phyloP scores from a whole-genome alignment of 2,797 vertebrate genomes.

The Propithecus deckenii region DNA sequence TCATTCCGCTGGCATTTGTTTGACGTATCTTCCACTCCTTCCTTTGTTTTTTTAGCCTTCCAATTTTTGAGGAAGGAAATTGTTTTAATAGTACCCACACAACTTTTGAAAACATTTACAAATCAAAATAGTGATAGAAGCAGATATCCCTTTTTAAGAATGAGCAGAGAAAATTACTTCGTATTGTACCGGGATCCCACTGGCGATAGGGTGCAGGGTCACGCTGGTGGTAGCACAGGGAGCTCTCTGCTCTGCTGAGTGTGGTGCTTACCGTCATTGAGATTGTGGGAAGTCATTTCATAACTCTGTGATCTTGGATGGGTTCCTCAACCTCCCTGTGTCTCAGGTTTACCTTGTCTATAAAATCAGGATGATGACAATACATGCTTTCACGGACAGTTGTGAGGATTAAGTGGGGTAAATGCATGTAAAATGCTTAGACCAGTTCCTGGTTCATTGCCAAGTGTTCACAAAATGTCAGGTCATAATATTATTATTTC shows the following conservation, averaged over 20 bases:
- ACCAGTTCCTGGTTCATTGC: background rate
- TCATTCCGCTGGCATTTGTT: background rate
- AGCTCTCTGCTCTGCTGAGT: background rate
- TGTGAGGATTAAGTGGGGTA: background rate
- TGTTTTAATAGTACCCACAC: background rate
- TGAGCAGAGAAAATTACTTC: background rate
- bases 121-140: background rate
- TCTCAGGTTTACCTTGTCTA: background rate
- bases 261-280: background rate
- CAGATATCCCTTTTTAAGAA: background rate
- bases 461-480: background rate
- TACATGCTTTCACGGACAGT: background rate
- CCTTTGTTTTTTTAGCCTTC: background rate
- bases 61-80: background rate
- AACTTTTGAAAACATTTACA: slow-evolving; percentile 30
- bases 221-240: background rate
- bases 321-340: background rate
- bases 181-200: background rate
- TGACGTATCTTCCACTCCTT: background rate
- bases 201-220: background rate
- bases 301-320: background rate
- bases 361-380: background rate
- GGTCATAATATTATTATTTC: background rate
- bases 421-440: background rate
- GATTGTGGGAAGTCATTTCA: background rate